Evolutionary conservation across 2,888 invertebrate genomes (phyloP), one percentile per base, ranked within the genome.

Genomic region (Gonocerus acuteangulatus): DNA sequence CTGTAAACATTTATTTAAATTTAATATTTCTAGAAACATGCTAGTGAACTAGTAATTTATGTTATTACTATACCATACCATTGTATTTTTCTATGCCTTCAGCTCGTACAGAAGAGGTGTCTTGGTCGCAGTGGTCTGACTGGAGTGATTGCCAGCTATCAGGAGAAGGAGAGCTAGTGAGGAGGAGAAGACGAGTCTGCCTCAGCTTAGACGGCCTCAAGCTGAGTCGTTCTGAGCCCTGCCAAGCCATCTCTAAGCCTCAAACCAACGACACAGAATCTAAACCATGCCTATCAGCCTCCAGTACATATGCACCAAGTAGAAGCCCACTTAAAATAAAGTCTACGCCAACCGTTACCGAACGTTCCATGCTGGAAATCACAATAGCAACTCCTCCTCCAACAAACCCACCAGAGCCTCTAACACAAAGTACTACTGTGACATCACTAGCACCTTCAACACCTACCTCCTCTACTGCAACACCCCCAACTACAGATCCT

Each of bases 61-160:
- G n/a, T n/a, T n/a, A n/a, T n/a, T n/a, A n/a, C n/a, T n/a, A n/a
- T n/a, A n/a, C n/a, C n/a, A n/a, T n/a, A n/a, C n/a, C n/a, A n/a
- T n/a, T n/a, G n/a, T n/a, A n/a, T n/a, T n/a, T n/a, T n/a, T n/a
- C n/a, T n/a, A n/a, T 39, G 13, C 3, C n/a, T 64, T 11, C 62
- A 68, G 69, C 69, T 32, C 65, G 66, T 18, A 66, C 66, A 2
- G 69, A 69, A 23, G 67, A 68, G 51, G 68, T 69, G 36, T 52
- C 65, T n/a, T 70, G 70, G 70, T 67, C 69, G 1, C 63, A 66
- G 49, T 70, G 70, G 70, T 69, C 70, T 6, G 67, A 67, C 11
- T 70, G 70, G 70, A 68, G 66, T 36, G 68, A 68, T 1, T 70
- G 70, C 44, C 62, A 66, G 34, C 49, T 58, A 6, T 48, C 45